Percentiles rank a stretch among this genome's conserved stretches.
Evolutionary conservation across 2,113 vertebrate species (phyloP).

Genomic region (Nanger granti): DNA sequence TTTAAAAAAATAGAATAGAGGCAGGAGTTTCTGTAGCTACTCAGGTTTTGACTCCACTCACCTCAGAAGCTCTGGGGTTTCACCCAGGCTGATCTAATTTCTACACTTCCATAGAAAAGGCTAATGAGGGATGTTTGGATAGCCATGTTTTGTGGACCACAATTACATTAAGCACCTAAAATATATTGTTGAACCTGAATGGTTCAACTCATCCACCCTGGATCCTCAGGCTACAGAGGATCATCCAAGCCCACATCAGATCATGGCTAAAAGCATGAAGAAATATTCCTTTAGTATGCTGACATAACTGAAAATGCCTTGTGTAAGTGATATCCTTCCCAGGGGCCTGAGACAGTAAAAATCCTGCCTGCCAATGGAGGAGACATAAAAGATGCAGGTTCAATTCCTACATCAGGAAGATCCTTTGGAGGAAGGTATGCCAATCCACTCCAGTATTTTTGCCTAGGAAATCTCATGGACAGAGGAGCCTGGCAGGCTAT

Average conservation of each 20-base stretch:
- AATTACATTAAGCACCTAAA: neutral
- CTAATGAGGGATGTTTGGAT: neutral
- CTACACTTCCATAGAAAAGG: neutral
- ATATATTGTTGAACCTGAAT: neutral
- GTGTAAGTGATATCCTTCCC: neutral
- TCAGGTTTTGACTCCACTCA: neutral
- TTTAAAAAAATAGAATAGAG: neutral
- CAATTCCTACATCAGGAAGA: neutral
- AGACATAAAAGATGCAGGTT: neutral
- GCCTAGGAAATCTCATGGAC: neutral
- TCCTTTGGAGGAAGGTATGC: neutral
- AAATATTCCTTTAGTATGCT: neutral
- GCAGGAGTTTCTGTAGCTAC: neutral
- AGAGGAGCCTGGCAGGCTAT: neutral
- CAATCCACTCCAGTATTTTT: neutral
- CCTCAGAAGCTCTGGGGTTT: neutral
- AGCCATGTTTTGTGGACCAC: neutral
- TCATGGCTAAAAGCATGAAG: neutral
- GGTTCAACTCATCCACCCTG: neutral
- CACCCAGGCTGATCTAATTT: neutral
- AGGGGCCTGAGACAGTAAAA: neutral
- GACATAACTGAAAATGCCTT: neutral
- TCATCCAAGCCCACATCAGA: neutral
- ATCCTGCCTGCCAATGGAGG: neutral
- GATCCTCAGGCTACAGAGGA: neutral